A percentile compares a stretch with the other conserved stretches of the same genome.
These are phyloP conservation scores for Mnemiopsis leidyi DNA, from an alignment of 37 sponge, comb jelly and placozoan genomes.

Conservation along the genomic window DNA sequence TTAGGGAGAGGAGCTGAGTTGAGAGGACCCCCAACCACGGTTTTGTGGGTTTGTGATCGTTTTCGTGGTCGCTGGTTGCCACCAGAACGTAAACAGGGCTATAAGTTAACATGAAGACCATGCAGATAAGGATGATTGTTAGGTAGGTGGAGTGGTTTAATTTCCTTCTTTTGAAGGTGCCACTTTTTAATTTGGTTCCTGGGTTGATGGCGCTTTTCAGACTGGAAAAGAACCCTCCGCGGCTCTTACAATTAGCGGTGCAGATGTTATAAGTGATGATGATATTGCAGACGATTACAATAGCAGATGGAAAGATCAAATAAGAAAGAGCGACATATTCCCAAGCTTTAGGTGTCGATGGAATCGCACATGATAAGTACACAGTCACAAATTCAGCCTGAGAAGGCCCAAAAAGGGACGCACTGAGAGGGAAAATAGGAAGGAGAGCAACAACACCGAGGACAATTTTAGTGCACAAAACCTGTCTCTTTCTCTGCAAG, in stretches of 20 bases:
- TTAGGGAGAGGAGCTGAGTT: background rate
- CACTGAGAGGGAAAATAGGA: background rate
- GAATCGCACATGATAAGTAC: background rate
- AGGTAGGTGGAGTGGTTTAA: background rate
- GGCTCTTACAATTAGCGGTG: background rate
- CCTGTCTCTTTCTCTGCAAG: background rate
- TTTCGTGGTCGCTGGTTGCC: background rate
- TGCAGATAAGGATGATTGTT: background rate
- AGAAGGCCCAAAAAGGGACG: background rate
- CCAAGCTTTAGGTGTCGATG: background rate
- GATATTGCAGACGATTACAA: background rate
- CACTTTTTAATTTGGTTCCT: background rate
- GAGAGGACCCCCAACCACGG: constrained; percentile 6
- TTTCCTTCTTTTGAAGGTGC: background rate
- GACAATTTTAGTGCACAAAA: background rate
- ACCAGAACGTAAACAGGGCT: background rate
- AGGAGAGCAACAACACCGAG: background rate
- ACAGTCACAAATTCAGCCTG: background rate
- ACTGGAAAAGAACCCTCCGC: constrained; percentile 34
- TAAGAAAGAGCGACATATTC: background rate
- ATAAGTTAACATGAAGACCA: background rate
- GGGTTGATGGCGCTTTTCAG: background rate
- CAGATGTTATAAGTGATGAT: background rate
- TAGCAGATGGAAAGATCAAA: background rate
- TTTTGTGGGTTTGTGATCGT: background rate